Evolutionary conservation across 2,888 invertebrate genomes (phyloP).

Genomic region (Hydrotaea cyrtoneurina): DNA sequence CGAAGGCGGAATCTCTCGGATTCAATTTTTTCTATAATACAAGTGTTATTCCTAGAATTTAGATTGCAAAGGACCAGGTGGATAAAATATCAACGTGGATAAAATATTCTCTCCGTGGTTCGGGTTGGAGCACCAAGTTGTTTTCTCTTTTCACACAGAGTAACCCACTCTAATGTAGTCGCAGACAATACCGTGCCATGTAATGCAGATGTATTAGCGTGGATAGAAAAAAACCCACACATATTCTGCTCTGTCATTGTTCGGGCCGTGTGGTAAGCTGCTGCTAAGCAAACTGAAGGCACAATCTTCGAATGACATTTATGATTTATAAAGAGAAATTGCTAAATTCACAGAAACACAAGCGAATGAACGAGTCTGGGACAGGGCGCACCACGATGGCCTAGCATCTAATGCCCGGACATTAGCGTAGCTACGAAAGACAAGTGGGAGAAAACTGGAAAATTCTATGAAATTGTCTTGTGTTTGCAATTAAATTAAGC

Average conservation of each 20-base stretch:
- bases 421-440: not conserved
- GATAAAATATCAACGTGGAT: too few relatives aligned
- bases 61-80: too few relatives aligned
- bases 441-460: not conserved
- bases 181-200: too few relatives aligned
- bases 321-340: conserved; percentile 48
- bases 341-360: conserved; percentile 26
- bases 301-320: conserved; percentile 19
- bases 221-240: too few relatives aligned
- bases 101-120: too few relatives aligned
- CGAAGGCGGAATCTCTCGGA: too few relatives aligned
- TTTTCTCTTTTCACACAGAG: too few relatives aligned
- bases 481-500: conserved; percentile 45
- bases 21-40: too few relatives aligned
- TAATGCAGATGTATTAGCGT: too few relatives aligned
- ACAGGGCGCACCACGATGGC: not conserved
- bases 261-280: not conserved
- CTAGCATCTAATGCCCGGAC: not conserved
- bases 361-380: too few relatives aligned
- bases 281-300: not conserved
- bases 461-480: not conserved
- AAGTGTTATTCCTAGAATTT: too few relatives aligned
- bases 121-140: too few relatives aligned
- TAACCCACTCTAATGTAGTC: not conserved
- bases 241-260: conserved; percentile 6